Evolutionary conservation across 1,140 invertebrate species (phyloP).

Genomic region (Rhopalosiphum padi): DNA sequence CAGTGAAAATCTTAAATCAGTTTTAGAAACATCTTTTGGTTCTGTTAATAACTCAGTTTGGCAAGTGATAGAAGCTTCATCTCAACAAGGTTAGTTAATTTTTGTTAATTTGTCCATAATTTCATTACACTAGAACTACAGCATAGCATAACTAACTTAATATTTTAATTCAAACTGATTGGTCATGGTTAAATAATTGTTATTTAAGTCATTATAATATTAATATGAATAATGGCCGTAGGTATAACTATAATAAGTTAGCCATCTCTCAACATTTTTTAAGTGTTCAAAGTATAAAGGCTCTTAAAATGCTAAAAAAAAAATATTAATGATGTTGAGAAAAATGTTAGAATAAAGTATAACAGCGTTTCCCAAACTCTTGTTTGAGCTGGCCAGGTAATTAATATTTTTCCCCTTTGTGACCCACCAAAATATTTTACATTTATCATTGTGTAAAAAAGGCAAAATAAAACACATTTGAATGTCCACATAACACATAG

Average conservation of each 20-base stretch:
- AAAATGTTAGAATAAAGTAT: too few relatives aligned
- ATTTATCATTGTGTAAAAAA: too few relatives aligned
- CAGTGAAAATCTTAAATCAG: constrained; percentile 81
- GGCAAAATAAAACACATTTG: too few relatives aligned
- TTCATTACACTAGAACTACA: neutral
- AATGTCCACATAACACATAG: too few relatives aligned
- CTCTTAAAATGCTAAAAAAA: neutral
- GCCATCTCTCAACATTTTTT: too few relatives aligned
- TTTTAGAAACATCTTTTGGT: constrained; percentile 84
- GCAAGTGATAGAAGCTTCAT: constrained; percentile 87
- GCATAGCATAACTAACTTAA: neutral
- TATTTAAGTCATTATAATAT: neutral
- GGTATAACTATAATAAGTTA: neutral
- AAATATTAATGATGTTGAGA: too few relatives aligned
- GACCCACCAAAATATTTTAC: too few relatives aligned
- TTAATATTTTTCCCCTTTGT: too few relatives aligned
- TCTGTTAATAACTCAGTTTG: constrained; percentile 86
- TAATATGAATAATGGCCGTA: neutral
- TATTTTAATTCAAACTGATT: neutral
- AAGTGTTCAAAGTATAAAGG: neutral
- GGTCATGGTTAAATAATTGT: neutral
- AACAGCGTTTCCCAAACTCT: too few relatives aligned
- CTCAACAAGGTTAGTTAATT: constrained; percentile 73
- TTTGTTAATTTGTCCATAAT: too few relatives aligned
- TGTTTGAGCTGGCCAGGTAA: too few relatives aligned